Evolutionary conservation across 1,140 invertebrate species (phyloP).

Genomic region (Brachionus sp.): DNA sequence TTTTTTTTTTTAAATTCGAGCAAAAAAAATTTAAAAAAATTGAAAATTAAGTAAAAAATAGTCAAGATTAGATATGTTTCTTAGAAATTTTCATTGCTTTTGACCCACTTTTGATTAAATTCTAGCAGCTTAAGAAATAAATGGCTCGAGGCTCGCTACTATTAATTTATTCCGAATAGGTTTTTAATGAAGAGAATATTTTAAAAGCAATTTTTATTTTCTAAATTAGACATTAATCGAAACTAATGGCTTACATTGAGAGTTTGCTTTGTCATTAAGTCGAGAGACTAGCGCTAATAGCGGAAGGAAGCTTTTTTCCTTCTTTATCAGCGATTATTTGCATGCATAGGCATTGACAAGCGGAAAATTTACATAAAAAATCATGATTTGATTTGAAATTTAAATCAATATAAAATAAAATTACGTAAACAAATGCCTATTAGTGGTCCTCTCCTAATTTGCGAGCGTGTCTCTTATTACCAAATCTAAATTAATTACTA

Average conservation of each 20-base stretch:
- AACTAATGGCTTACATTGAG: background rate
- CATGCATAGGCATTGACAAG: slow-evolving; percentile 25
- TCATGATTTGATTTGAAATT: slow-evolving; percentile 26
- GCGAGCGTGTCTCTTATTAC: background rate
- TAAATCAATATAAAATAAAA: slow-evolving; percentile 34
- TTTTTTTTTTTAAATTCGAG: background rate
- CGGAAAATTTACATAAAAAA: slow-evolving; percentile 37
- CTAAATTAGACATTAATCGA: background rate
- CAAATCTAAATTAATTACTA: background rate
- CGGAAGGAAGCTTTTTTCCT: background rate
- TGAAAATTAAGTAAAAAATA: too few species aligned
- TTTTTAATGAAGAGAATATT: background rate
- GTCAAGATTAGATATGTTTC: background rate
- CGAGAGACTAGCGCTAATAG: too few species aligned
- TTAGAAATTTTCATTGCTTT: background rate
- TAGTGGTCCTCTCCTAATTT: background rate
- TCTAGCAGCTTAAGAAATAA: background rate
- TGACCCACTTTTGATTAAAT: background rate
- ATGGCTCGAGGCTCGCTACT: background rate
- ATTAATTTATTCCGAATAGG: background rate
- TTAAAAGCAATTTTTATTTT: background rate
- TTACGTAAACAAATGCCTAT: slow-evolving; percentile 11
- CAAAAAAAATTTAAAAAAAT: too few species aligned
- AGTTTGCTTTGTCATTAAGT: background rate
- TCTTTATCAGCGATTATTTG: background rate